These are phyloP conservation scores for Cuniculus paca DNA, from an alignment of 2,797 vertebrate genomes.

Conservation along the genomic window DNA sequence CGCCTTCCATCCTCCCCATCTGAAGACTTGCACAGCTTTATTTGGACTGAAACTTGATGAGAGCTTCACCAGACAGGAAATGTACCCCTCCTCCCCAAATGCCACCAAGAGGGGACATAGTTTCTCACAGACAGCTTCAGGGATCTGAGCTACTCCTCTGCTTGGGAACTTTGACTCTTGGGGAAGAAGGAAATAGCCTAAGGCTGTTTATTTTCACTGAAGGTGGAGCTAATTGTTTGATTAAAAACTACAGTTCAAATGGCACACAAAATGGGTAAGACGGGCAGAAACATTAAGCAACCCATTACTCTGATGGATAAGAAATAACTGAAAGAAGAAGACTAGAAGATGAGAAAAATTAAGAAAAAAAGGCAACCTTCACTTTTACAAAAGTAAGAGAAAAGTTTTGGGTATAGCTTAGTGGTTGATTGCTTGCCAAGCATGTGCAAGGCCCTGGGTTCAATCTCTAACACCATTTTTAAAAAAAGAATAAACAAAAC, in stretches of 20 bases:
- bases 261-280: conserved; percentile 24
- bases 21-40: conserved; percentile 85
- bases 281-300: conserved; percentile 30
- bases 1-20: conserved; percentile 64
- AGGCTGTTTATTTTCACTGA: conserved; percentile 79
- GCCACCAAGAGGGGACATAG: conserved; percentile 74
- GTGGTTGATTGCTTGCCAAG: neutral
- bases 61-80: conserved; percentile 86
- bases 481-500: neutral
- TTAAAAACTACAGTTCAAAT: conserved; percentile 57
- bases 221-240: conserved; percentile 76
- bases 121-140: conserved; percentile 85
- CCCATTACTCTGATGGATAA: neutral
- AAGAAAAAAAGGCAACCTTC: neutral
- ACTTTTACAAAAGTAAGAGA: neutral
- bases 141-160: neutral
- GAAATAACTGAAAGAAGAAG: neutral
- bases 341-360: neutral
- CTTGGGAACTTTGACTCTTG: conserved; percentile 68
- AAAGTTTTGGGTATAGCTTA: neutral
- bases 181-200: conserved; percentile 72
- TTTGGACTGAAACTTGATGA: conserved; percentile 89
- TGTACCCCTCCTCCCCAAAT: conserved; percentile 76
- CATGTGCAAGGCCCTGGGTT: neutral
- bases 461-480: neutral